These are phyloP conservation scores for Pavo muticus DNA, from an alignment of 2,113 vertebrate genomes.

Conservation along the genomic window DNA sequence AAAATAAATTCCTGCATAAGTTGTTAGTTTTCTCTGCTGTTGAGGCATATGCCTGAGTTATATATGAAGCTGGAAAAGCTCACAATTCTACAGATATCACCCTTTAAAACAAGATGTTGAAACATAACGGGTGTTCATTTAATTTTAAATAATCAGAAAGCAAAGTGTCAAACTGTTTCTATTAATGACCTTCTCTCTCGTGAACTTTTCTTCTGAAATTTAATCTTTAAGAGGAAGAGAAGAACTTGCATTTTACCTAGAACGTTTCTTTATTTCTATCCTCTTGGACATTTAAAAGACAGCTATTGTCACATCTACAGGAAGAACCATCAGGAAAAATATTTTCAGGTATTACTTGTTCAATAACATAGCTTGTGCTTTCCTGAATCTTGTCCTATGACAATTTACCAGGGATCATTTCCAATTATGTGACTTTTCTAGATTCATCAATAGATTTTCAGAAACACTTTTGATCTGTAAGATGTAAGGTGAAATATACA, in stretches of 20 bases:
- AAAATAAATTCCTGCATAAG: background rate
- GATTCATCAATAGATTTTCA: background rate
- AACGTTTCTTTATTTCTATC: background rate
- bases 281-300: background rate
- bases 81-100: background rate
- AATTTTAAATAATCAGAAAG: background rate
- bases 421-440: background rate
- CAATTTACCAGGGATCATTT: background rate
- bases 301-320: background rate
- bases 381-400: background rate
- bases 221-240: background rate
- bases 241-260: background rate
- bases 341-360: background rate
- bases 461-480: background rate
- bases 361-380: background rate
- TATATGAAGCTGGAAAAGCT: background rate
- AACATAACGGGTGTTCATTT: background rate
- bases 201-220: background rate
- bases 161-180: accelerated
- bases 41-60: background rate
- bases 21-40: background rate
- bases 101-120: background rate
- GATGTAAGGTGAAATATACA: background rate
- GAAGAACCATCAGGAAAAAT: background rate
- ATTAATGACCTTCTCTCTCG: background rate